Base-by-base conservation (phyloP, 2,797 vertebrate genomes). In the Telmatherina bonti region DNA sequence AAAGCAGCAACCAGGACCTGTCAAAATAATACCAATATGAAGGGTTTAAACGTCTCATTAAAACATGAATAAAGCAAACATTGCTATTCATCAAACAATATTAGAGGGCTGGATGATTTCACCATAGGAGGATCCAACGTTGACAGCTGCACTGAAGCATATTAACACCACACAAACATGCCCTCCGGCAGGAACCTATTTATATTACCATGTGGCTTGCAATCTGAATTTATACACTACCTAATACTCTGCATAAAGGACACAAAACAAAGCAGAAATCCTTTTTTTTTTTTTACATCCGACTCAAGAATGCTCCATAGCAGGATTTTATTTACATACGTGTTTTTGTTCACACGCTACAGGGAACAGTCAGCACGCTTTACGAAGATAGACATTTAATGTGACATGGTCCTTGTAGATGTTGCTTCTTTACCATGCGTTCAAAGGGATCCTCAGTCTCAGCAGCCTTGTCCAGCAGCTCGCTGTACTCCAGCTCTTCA, bases 401-500 rank as follows among this genome's bases (percentile, higher is more conserved):
- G 7, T 38, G 56, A 62, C 61, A 33, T 20, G 33, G 43, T 3
- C 10, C 16, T 22, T 20, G 0, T 24, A 15, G n/a, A 35, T 33
- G 30, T 56, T 30, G 15, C 16, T 38, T 64, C 38, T 60, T 96
- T 86, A 99, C 98, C 98, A 99, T 99, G 89, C 98, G 97, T 73
- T 99, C 97, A 1, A 96, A 97, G 13, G 96, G 96, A 79, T 99
- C 96, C 33, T 97, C 96, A 0, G 95, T 98, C 87, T 99, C 97
- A 0, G 98, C 95, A 12, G 98, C 98, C 78, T 98, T 98, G 88
- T 99, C 98, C 92, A 99, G 91, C 76, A 99, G 96, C 89, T 99
- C 98, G 9, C 96, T 97, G 94, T 99, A 99, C 88, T 99, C 98
- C 76, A 99, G 92, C 90, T 99, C 98, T 77, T 99, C 98, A 45